A percentile compares a stretch with the other conserved stretches of the same genome.
These are phyloP conservation scores for Maniola jurtina DNA, from an alignment of 1,140 invertebrate genomes.

Conservation along the genomic window DNA sequence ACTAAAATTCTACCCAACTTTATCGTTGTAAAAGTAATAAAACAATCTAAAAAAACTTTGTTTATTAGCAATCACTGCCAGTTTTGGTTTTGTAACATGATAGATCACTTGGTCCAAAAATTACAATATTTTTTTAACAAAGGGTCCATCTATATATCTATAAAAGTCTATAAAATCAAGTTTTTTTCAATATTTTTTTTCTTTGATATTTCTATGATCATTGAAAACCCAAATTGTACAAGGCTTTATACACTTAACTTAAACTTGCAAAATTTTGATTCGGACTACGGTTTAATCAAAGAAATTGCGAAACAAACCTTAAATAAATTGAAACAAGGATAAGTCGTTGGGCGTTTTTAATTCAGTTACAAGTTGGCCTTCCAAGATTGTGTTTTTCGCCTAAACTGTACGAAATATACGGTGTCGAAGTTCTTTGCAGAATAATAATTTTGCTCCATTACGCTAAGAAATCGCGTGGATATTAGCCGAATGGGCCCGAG, in stretches of 20 bases:
- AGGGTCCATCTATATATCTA: too few species aligned
- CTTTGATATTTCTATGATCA: too few species aligned
- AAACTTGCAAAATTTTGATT: not conserved
- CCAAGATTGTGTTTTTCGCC: slow-evolving; percentile 29
- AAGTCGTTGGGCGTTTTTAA: slow-evolving; percentile 17
- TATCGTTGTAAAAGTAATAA: too few species aligned
- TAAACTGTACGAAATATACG: slow-evolving; percentile 14
- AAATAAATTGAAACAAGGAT: slow-evolving; percentile 14
- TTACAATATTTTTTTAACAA: too few species aligned
- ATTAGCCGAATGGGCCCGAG: not conserved
- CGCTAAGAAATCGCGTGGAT: not conserved
- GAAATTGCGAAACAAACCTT: slow-evolving; percentile 18
- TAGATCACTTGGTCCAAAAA: too few species aligned
- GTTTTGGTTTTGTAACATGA: too few species aligned
- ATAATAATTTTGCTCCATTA: slow-evolving; percentile 5
- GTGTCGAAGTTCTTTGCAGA: slow-evolving; percentile 4
- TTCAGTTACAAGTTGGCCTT: slow-evolving; percentile 23
- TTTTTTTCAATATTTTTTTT: too few species aligned
- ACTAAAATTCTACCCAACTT: too few species aligned
- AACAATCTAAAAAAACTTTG: too few species aligned
- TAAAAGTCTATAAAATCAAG: too few species aligned
- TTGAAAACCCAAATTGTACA: not conserved
- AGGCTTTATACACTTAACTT: not conserved
- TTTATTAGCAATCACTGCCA: too few species aligned
- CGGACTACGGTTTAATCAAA: slow-evolving; percentile 11